A percentile compares a stretch with the other conserved stretches of the same genome.
These are phyloP conservation scores for Chromis chromis DNA, from an alignment of 2,797 vertebrate genomes.

Conservation along the genomic window DNA sequence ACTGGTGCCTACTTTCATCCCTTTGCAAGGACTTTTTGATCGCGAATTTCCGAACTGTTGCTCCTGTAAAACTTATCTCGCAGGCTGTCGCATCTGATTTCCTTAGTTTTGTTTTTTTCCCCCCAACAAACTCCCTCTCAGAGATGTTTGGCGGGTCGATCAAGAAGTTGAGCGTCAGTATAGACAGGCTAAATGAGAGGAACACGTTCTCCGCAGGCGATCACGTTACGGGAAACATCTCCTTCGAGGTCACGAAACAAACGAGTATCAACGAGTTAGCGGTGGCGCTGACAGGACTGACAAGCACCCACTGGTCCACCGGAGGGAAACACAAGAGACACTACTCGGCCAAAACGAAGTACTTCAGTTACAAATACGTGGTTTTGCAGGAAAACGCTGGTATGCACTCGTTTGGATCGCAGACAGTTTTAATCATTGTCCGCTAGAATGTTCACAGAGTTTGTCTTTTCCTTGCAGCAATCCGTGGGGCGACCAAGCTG, in stretches of 20 bases:
- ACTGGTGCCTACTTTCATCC: too few relatives aligned
- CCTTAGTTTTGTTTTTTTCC: background rate
- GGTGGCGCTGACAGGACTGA: slow-evolving; percentile 39
- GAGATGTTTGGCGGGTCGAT: slow-evolving; percentile 55
- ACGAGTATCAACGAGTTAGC: slow-evolving; percentile 50
- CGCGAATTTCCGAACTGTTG: too few relatives aligned
- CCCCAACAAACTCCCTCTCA: background rate
- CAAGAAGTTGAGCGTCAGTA: slow-evolving; percentile 57
- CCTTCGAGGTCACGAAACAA: slow-evolving; percentile 57
- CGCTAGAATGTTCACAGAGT: background rate
- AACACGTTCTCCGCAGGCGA: slow-evolving; percentile 44
- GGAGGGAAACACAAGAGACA: rapidly evolving
- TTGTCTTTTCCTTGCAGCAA: slow-evolving; percentile 26
- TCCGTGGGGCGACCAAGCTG: background rate
- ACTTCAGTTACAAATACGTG: slow-evolving; percentile 29
- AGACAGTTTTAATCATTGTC: background rate
- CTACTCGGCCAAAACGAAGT: slow-evolving; percentile 13
- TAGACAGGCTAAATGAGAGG: slow-evolving; percentile 26
- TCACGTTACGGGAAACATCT: slow-evolving; percentile 49
- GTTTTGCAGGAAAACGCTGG: slow-evolving; percentile 32
- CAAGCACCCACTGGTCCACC: slow-evolving; percentile 41
- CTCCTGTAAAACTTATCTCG: background rate
- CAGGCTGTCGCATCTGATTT: too few relatives aligned
- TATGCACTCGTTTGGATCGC: background rate
- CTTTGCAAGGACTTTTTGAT: too few relatives aligned